Evolutionary conservation across 2,797 vertebrate genomes (phyloP), one percentile per base, ranked within the genome.

Genomic region (Chloroceryle amazona): DNA sequence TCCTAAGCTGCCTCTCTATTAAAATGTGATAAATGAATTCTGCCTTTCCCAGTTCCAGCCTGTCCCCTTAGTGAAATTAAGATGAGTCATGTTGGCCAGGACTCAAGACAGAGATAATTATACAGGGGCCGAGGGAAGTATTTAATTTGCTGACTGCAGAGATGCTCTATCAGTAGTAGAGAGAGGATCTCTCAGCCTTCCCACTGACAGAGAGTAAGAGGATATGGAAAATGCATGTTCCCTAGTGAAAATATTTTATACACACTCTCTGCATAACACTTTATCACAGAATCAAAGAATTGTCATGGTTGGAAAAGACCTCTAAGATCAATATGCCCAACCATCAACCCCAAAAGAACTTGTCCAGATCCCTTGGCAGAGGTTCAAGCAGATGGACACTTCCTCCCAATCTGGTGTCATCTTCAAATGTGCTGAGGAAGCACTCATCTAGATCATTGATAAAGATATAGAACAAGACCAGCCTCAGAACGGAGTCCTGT

Each of bases 1-100:
- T 98, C 93, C 95, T 62, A 72, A 97, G 86, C 93, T 98, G 98
- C 97, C 96, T 98, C 97, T 98, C 98, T 98, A 98, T 98, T 99
- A 98, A 98, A 99, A 98, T 84, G 94, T 97, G 98, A 98, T 98
- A 97, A 98, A 98, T 99, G 97, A 98, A 98, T 97, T 98, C 97
- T 96, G 95, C 96, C 97, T 97, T 91, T 97, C 97, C 97, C 97
- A 98, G 96, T 97, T 98, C 93, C 86, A 98, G 79, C 90, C 68
- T 97, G 96, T 98, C 95, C 93, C 74, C 93, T 97, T 91, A 97
- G 95, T 97, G 95, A 98, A 98, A 98, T 96, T 97, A 96, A 98
- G 97, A 96, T 57, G 91, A 79, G 82, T 97, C 96, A 95, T 58
- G 80, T 92, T 96, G 96, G 97, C 93, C 88, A 90, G 89, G 68